phyloP scores from a whole-genome alignment of 2,888 invertebrate species.

The Drosophila yooni region DNA sequence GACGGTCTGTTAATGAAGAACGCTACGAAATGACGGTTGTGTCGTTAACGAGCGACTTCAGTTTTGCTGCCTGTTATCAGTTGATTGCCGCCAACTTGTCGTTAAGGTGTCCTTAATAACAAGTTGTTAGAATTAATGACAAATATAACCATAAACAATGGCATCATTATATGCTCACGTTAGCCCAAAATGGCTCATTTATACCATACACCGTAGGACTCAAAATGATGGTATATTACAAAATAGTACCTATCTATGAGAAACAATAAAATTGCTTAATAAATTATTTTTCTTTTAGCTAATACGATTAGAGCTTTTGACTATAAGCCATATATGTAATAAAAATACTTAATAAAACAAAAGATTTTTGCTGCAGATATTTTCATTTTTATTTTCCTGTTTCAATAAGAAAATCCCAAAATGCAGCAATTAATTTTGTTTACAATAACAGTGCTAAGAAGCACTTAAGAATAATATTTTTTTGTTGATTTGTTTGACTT shows the following conservation, averaged over 20 bases:
- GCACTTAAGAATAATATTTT: constrained; percentile 24
- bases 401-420: background rate
- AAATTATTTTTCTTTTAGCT: background rate
- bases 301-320: background rate
- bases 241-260: background rate
- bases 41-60: constrained; percentile 59
- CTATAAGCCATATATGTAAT: background rate
- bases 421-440: background rate
- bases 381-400: background rate
- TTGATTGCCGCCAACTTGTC: constrained; percentile 50
- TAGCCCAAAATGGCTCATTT: background rate
- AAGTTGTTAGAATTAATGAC: constrained; percentile 54
- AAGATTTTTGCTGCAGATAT: background rate
- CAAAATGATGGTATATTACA: background rate
- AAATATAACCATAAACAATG: constrained; percentile 31
- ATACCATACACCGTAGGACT: background rate
- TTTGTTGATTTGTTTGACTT: constrained; percentile 26
- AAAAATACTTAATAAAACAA: background rate
- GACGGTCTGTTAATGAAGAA: constrained; percentile 74
- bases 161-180: constrained; percentile 17
- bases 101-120: constrained; percentile 47
- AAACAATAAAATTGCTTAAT: background rate
- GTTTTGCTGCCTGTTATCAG: constrained; percentile 29
- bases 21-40: constrained; percentile 54
- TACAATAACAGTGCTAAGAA: background rate